Conservation (phyloP, 37 sponge, comb jelly and placozoan genomes). For the Geodia barretti region DNA sequence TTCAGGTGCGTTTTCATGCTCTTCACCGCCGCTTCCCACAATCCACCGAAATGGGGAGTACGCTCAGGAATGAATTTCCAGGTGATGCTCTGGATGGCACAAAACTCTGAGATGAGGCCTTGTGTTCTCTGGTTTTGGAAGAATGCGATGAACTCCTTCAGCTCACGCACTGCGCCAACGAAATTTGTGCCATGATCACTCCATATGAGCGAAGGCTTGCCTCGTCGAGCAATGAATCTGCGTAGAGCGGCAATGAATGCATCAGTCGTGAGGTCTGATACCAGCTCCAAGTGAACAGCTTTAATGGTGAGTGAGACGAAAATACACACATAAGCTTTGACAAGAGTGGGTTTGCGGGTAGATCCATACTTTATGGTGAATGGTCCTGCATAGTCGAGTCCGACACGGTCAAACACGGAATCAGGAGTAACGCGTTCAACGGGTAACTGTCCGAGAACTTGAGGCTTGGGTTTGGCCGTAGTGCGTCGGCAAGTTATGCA, state of each 20-base stretch:
- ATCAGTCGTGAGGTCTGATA: conserved; percentile 30
- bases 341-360: conserved; percentile 1
- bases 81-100: conserved; percentile 25
- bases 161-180: conserved; percentile 16
- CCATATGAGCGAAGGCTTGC: conserved; percentile 37
- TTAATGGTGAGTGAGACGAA: conserved; percentile 36
- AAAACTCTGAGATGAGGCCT: conserved; percentile 26
- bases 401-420: conserved; percentile 33
- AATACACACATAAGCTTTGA: conserved; percentile 27
- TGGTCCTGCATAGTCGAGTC: conserved; percentile 66
- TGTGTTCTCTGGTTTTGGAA: conserved; percentile 17
- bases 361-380: conserved; percentile 18
- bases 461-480: conserved; percentile 22
- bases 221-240: conserved; percentile 37
- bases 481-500: conserved; percentile 27
- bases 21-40: conserved; percentile 30
- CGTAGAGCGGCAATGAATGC: conserved; percentile 27
- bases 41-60: conserved; percentile 39
- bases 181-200: conserved; percentile 57
- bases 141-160: conserved; percentile 35
- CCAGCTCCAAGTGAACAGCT: conserved; percentile 44
- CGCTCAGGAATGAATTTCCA: conserved; percentile 46
- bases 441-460: conserved; percentile 46
- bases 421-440: conserved; percentile 33
- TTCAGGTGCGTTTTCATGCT: conserved; percentile 13